phyloP scores from a whole-genome alignment of 2,888 invertebrate genomes.

The Tiphia femorata region DNA sequence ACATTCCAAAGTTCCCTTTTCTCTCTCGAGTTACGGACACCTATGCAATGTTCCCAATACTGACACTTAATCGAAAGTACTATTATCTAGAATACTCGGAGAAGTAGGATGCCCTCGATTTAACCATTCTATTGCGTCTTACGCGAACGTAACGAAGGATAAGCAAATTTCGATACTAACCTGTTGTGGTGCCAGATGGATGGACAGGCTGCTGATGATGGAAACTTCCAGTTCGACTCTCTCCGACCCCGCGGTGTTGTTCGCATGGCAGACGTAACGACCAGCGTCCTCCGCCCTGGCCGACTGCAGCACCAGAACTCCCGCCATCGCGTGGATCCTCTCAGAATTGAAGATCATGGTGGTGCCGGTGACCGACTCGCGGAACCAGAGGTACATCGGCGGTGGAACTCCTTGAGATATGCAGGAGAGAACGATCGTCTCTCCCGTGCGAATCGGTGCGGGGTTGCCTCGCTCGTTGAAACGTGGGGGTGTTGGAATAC shows the following conservation, averaged over 20 bases:
- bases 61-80: too few species aligned
- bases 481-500: slow-evolving; percentile 64
- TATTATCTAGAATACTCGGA: too few species aligned
- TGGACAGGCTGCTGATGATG: slow-evolving; percentile 64
- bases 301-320: slow-evolving; percentile 65
- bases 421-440: slow-evolving; percentile 70
- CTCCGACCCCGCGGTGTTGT: slow-evolving; percentile 85
- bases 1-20: too few species aligned
- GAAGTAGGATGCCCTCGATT: not conserved
- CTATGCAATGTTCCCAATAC: too few species aligned
- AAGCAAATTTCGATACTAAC: slow-evolving; percentile 6
- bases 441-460: slow-evolving; percentile 65
- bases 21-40: too few species aligned
- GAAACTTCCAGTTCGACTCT: slow-evolving; percentile 66
- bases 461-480: slow-evolving; percentile 67
- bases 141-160: not conserved
- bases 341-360: slow-evolving; percentile 65
- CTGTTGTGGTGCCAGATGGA: slow-evolving; percentile 61
- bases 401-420: slow-evolving; percentile 70
- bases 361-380: slow-evolving; percentile 62
- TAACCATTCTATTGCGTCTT: not conserved
- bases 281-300: slow-evolving; percentile 83
- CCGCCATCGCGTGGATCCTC: slow-evolving; percentile 64
- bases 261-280: slow-evolving; percentile 90
- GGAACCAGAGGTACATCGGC: slow-evolving; percentile 68